Conservation (phyloP, 2,888 invertebrate species). For the Epinotia demarniana region DNA sequence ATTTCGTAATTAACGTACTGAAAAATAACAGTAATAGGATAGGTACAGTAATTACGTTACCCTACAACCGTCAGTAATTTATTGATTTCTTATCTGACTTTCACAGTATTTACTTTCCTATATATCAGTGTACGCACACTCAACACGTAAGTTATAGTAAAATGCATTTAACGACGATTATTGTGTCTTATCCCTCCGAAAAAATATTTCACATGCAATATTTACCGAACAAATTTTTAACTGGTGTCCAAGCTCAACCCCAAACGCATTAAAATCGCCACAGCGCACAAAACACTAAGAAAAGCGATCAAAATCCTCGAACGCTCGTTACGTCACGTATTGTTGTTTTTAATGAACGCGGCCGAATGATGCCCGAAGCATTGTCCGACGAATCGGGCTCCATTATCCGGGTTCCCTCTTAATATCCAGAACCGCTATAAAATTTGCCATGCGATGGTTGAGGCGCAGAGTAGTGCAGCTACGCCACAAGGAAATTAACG, state of each 20-base stretch:
- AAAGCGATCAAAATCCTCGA: slow-evolving; percentile 59
- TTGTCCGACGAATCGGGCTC: slow-evolving; percentile 71
- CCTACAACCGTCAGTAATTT: background rate
- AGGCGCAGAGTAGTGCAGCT: slow-evolving; percentile 41
- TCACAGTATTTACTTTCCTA: background rate
- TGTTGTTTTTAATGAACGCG: slow-evolving; percentile 79
- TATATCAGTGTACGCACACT: background rate
- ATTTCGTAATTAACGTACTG: no score
- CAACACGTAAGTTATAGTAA: no score
- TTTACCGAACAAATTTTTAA: background rate
- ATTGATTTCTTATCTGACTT: no score
- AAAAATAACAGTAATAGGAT: no score
- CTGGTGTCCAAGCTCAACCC: slow-evolving; percentile 5
- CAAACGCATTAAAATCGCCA: slow-evolving; percentile 34
- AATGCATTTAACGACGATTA: no score
- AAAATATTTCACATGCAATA: background rate
- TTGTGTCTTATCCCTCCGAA: no score
- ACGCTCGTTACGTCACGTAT: slow-evolving; percentile 70
- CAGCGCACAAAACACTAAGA: slow-evolving; percentile 52
- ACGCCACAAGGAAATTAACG: background rate
- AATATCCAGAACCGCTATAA: slow-evolving; percentile 71
- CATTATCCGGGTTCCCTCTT: slow-evolving; percentile 71
- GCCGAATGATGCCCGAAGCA: slow-evolving; percentile 68
- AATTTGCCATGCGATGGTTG: slow-evolving; percentile 63
- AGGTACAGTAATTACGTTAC: background rate